These are phyloP conservation scores for Melopsittacus undulatus DNA, from an alignment of 2,797 vertebrate species.

Conservation along the genomic window DNA sequence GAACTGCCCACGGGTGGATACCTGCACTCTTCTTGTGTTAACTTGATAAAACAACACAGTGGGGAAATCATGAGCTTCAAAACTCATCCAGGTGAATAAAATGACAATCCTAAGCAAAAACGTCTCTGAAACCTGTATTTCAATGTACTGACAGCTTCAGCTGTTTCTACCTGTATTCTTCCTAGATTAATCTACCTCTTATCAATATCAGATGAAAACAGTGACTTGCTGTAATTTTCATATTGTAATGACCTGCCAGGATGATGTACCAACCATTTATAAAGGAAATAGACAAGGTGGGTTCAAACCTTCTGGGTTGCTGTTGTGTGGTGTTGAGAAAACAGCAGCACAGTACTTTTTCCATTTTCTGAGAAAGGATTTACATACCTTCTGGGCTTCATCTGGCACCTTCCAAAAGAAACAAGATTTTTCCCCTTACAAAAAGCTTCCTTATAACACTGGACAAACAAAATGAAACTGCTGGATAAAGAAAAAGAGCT, in stretches of 20 bases:
- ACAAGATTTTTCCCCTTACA: accelerated
- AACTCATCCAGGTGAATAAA: neutral
- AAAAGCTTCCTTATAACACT: neutral
- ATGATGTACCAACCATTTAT: neutral
- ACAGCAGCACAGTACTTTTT: neutral
- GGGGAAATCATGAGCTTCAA: neutral
- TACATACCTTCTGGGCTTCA: neutral
- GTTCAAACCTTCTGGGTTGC: neutral
- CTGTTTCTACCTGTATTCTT: neutral
- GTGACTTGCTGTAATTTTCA: neutral
- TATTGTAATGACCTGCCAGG: neutral
- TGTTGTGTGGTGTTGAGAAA: neutral
- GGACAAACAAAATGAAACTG: neutral
- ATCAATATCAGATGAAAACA: neutral
- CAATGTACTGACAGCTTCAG: neutral
- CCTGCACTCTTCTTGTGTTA: neutral
- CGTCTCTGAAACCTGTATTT: neutral
- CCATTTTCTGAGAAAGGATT: neutral
- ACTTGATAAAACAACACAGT: neutral
- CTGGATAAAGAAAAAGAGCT: neutral
- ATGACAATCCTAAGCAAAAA: neutral
- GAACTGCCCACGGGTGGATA: accelerated
- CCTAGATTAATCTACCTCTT: neutral
- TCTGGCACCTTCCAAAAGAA: neutral
- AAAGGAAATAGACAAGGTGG: neutral